Percentiles rank a stretch among this genome's conserved stretches.
phyloP scores from a whole-genome alignment of 1,140 invertebrate species.

The Bombus sibiricus region DNA sequence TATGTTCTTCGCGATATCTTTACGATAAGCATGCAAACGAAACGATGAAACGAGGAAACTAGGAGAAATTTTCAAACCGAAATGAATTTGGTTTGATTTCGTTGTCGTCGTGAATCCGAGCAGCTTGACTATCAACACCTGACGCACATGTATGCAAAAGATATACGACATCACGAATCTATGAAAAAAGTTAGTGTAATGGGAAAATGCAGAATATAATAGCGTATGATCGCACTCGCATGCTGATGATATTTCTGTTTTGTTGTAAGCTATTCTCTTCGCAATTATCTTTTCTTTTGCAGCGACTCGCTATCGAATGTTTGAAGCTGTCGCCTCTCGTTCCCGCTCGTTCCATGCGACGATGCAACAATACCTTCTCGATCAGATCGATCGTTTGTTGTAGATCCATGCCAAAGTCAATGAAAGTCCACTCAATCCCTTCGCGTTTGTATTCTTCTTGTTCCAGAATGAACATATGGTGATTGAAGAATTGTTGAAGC shows the following conservation, averaged over 20 bases:
- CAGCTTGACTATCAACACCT: slow-evolving; percentile 81
- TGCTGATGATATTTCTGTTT: neutral
- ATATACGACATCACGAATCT: neutral
- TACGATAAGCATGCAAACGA: neutral
- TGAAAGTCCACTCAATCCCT: slow-evolving; percentile 88
- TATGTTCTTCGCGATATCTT: slow-evolving; percentile 6
- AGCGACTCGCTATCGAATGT: slow-evolving; percentile 6
- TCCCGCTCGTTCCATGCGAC: slow-evolving; percentile 20
- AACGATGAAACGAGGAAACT: neutral
- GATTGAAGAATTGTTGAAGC: slow-evolving; percentile 89
- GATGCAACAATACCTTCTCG: slow-evolving; percentile 85
- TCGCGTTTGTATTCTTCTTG: slow-evolving; percentile 89
- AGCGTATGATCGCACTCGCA: neutral
- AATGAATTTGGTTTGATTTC: neutral
- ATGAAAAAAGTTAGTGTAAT: slow-evolving; percentile 9
- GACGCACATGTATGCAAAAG: slow-evolving; percentile 86
- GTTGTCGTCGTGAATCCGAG: neutral
- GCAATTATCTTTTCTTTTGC: neutral
- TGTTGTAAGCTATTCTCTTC: no score
- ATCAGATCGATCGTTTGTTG: slow-evolving; percentile 89
- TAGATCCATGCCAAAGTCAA: slow-evolving; percentile 90
- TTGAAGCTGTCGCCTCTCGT: slow-evolving; percentile 35
- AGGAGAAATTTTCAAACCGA: neutral
- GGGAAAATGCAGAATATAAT: neutral
- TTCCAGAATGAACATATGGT: slow-evolving; percentile 90